These are phyloP conservation scores for Mus spicilegus DNA, from an alignment of 2,113 vertebrate species.

Conservation along the genomic window DNA sequence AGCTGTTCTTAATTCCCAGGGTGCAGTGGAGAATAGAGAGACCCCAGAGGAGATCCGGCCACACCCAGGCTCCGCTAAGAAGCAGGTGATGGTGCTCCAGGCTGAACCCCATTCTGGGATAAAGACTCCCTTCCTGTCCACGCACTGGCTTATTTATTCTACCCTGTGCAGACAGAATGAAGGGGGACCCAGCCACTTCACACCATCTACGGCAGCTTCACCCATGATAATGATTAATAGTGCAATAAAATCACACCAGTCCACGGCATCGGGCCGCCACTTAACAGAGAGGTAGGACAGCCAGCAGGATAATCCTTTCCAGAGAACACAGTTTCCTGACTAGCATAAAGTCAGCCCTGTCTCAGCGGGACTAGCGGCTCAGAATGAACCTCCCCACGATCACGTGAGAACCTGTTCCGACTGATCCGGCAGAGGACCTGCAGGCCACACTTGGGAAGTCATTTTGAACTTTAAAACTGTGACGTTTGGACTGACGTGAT, in stretches of 20 bases:
- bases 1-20: background rate
- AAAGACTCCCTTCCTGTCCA: background rate
- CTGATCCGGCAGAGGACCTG: background rate
- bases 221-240: background rate
- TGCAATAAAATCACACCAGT: slow-evolving; percentile 32
- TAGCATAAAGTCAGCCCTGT: background rate
- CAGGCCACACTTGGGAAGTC: background rate
- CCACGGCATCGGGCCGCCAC: background rate
- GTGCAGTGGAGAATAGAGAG: background rate
- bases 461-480: background rate
- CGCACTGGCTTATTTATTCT: fast-evolving
- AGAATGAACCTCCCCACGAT: background rate
- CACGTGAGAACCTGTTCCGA: background rate
- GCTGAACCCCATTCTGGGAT: background rate
- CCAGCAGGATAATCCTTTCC: background rate
- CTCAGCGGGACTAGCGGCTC: background rate
- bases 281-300: too few species aligned
- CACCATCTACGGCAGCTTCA: fast-evolving
- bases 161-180: background rate
- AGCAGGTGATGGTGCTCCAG: background rate
- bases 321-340: background rate
- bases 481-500: slow-evolving; percentile 39
- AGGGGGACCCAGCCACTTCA: background rate
- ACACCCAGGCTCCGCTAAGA: background rate
- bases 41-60: background rate